Percentiles rank a stretch among this genome's conserved stretches.
Evolutionary conservation across 2,888 invertebrate genomes (phyloP).

Genomic region (Cosmopolites sordidus): DNA sequence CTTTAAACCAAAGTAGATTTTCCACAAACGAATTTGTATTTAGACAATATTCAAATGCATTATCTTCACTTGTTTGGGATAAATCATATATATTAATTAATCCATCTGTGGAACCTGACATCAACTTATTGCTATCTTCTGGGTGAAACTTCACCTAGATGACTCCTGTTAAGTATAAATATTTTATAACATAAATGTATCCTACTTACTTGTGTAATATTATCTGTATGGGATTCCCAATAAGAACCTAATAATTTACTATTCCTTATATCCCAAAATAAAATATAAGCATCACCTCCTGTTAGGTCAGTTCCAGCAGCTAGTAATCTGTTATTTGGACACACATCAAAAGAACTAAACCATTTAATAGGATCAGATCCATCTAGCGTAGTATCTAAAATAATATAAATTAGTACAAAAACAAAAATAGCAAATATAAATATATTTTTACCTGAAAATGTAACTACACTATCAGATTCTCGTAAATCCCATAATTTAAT

Average conservation of each 20-base stretch:
- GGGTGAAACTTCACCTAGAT: conserved; percentile 67
- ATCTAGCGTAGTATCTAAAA: conserved; percentile 39
- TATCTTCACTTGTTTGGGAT: conserved; percentile 67
- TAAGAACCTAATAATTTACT: conserved; percentile 68
- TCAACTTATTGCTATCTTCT: conserved; percentile 59
- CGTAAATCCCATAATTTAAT: conserved; percentile 63
- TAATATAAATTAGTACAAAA: conserved; percentile 4
- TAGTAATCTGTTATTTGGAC: conserved; percentile 63
- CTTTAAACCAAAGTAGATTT: conserved; percentile 53
- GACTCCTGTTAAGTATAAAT: conserved; percentile 25
- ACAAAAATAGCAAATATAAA: not conserved
- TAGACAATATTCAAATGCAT: conserved; percentile 70
- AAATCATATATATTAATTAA: conserved; percentile 82
- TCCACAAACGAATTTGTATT: conserved; percentile 77
- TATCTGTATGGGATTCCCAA: conserved; percentile 79
- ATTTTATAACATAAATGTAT: not conserved
- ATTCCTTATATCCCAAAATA: conserved; percentile 76
- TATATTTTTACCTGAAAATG: conserved; percentile 28
- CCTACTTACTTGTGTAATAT: conserved; percentile 62
- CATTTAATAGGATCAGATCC: conserved; percentile 49
- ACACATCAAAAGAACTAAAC: conserved; percentile 70
- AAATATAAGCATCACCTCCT: conserved; percentile 65
- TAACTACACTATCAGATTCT: conserved; percentile 41
- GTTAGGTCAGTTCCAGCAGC: conserved; percentile 72
- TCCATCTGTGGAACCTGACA: conserved; percentile 78